phyloP scores from a whole-genome alignment of 2,113 vertebrate species.

The Scatophagus argus region DNA sequence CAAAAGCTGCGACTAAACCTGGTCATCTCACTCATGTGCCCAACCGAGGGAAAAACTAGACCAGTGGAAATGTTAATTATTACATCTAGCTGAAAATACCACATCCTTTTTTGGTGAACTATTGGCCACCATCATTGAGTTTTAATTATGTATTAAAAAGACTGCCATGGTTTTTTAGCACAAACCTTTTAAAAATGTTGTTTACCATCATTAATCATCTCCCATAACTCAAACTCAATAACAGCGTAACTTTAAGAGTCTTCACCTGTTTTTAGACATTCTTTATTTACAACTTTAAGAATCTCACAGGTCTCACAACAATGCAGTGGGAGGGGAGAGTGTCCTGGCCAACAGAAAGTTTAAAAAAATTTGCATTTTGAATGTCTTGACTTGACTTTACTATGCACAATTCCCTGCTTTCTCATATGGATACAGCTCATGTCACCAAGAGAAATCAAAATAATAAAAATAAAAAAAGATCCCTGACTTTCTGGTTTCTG shows the following conservation, averaged over 20 bases:
- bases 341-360: background rate
- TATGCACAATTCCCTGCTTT: background rate
- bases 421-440: background rate
- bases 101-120: slow-evolving; percentile 22
- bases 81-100: slow-evolving; percentile 29
- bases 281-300: background rate
- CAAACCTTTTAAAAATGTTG: slow-evolving; percentile 36
- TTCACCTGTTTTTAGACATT: background rate
- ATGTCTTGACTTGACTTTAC: background rate
- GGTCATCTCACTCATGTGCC: slow-evolving; percentile 43
- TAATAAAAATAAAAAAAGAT: background rate
- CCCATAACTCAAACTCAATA: background rate
- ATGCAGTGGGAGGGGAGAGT: background rate
- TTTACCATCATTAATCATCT: slow-evolving; percentile 35
- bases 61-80: slow-evolving; percentile 50
- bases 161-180: slow-evolving; percentile 23
- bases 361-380: no score
- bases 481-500: background rate
- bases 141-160: slow-evolving; percentile 45
- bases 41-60: slow-evolving; percentile 16
- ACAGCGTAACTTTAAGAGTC: slow-evolving; percentile 17
- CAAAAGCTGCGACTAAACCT: slow-evolving; percentile 56
- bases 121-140: slow-evolving; percentile 19
- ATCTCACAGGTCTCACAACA: background rate
- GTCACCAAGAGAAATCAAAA: background rate